Conservation (phyloP, 2,888 invertebrate genomes). For the Papilio gigon region DNA sequence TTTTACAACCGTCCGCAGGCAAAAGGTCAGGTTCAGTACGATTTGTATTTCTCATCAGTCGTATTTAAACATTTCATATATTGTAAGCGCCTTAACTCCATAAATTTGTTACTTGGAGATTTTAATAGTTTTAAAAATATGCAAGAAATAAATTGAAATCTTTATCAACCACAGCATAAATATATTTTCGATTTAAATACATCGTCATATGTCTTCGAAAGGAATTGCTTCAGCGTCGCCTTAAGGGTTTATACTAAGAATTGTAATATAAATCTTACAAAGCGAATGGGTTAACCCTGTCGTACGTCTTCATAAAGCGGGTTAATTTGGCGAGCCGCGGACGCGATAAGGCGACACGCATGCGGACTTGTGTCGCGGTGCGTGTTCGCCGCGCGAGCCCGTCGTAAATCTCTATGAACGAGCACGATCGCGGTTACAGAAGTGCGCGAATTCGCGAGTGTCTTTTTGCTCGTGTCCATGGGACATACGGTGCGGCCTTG, state of each 20-base stretch:
- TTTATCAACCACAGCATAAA: conserved; percentile 12
- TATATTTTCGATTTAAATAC: conserved; percentile 18
- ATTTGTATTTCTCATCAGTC: too few relatives aligned
- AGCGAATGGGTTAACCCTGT: conserved; percentile 53
- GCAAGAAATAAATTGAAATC: conserved; percentile 20
- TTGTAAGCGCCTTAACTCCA: not conserved
- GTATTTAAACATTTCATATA: not conserved
- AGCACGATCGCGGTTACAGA: conserved; percentile 48
- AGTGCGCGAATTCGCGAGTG: conserved; percentile 41
- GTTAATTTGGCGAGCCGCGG: conserved; percentile 68
- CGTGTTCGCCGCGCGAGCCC: conserved; percentile 63
- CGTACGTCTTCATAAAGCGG: conserved; percentile 71
- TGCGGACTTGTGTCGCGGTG: conserved; percentile 59
- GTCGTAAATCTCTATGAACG: conserved; percentile 63
- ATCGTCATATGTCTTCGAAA: conserved; percentile 17
- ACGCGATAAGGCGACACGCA: conserved; percentile 70
- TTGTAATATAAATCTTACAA: conserved; percentile 53
- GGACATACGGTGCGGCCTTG: conserved; percentile 44
- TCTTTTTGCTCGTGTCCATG: conserved; percentile 39
- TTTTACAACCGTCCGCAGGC: too few relatives aligned
- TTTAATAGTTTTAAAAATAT: conserved; percentile 1
- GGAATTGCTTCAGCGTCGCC: conserved; percentile 19
- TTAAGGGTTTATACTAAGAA: conserved; percentile 28
- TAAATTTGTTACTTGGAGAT: not conserved
- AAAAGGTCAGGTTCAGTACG: too few relatives aligned